Percentiles rank a stretch among this genome's conserved stretches.
Evolutionary conservation across 2,797 vertebrate genomes (phyloP).

Genomic region (Poecilia gillii): DNA sequence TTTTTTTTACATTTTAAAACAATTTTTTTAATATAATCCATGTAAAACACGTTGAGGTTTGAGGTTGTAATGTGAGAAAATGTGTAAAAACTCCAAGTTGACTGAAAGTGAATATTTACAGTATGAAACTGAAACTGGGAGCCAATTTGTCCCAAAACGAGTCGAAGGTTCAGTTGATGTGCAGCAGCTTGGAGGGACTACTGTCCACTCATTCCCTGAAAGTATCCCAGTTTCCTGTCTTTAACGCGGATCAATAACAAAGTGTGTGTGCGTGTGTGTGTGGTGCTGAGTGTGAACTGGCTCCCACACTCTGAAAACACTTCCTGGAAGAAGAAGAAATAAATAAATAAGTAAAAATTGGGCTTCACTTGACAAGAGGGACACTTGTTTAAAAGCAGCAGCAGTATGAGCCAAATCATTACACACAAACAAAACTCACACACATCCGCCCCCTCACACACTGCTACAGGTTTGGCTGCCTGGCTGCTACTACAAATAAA

Average conservation of each 20-base stretch:
- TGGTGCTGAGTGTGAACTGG: slow-evolving; percentile 38
- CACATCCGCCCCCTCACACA: slow-evolving; percentile 25
- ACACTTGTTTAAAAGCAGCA: slow-evolving; percentile 55
- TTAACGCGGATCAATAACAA: slow-evolving; percentile 64
- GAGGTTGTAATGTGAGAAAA: neutral
- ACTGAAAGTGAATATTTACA: slow-evolving; percentile 5
- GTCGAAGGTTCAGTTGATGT: slow-evolving; percentile 37
- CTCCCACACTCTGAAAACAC: slow-evolving; percentile 33
- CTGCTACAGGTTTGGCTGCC: slow-evolving; percentile 17
- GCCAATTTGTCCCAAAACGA: slow-evolving; percentile 37
- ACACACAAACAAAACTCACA: slow-evolving; percentile 32
- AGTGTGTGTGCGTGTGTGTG: neutral
- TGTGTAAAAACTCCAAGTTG: neutral
- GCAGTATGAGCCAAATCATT: slow-evolving; percentile 46
- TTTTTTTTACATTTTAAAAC: neutral
- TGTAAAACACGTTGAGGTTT: neutral
- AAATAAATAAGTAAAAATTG: neutral
- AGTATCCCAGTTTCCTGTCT: slow-evolving; percentile 53
- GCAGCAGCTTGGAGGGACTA: slow-evolving; percentile 37
- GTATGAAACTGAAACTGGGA: slow-evolving; percentile 27
- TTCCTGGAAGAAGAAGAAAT: slow-evolving; percentile 18
- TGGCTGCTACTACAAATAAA: slow-evolving; percentile 28
- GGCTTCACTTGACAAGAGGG: slow-evolving; percentile 47
- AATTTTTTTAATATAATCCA: neutral
- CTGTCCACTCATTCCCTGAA: slow-evolving; percentile 38